Evolutionary conservation across 2,797 vertebrate species (phyloP), one percentile per base, ranked within the genome.

Genomic region (Okamejei kenojei): DNA sequence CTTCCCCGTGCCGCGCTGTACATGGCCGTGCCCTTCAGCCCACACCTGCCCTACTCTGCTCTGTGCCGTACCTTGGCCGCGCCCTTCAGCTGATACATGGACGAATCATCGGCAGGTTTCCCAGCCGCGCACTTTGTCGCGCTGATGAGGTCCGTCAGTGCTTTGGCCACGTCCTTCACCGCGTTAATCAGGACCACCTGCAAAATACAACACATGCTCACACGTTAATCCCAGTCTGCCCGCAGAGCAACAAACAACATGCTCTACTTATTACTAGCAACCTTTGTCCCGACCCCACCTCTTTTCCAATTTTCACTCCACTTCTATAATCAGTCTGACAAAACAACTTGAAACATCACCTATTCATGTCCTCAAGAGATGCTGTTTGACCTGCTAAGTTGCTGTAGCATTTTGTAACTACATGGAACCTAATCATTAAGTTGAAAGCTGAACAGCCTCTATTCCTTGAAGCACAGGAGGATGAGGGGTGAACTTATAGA

Each of bases 181-280:
- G 99, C 99, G 23, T 99, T 99, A 96, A 99, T 99, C 94, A 99
- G 95, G 93, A 99, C 99, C 95, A 99, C 99, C 99, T 99, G 95
- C 63, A 94, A 94, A 93, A 91, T 19, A 93, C 38, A 10, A 7
- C 73, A 58, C 74, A 1, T 0, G 15, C 45, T 54, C 5, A 6
- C 5, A 6, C 65, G 7, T 26, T 11, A 15, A 45, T 6, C 11
- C 8, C 13, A 13, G 35, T 76, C 71, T 9, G 13, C 7, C 13
- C 26, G n/a, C 19, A 26, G 3, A 45, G 58, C 82, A 32, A 54
- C 45, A 54, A 6, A 54, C 45, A 6, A 54, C 45, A 45, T 2
- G 3, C 5, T 54, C 45, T 6, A 54, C 45, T 54, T 54, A 54
- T 54, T 54, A 54, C 45, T 54, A 0, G 45, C 5, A 54, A 54